Percentiles rank a stretch among this genome's conserved stretches.
Evolutionary conservation across 2,888 invertebrate species (phyloP).

Genomic region (Mesorhabditis belari): DNA sequence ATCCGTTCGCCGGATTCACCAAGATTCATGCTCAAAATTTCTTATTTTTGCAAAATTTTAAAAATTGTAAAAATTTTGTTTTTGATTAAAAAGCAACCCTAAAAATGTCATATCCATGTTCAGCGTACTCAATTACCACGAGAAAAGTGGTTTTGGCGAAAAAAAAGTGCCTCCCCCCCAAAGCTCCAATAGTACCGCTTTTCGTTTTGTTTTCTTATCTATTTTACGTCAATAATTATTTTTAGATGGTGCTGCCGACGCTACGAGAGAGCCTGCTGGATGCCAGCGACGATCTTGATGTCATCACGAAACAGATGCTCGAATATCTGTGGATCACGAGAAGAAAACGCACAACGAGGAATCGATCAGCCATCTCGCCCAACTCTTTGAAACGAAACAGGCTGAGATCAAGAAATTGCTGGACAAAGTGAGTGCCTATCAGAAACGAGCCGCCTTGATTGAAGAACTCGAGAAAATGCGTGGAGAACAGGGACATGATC

Average conservation of each 20-base stretch:
- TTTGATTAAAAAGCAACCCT: too few relatives aligned
- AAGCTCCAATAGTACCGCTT: too few relatives aligned
- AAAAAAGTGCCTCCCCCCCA: too few relatives aligned
- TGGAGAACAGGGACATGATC: slow-evolving; percentile 27
- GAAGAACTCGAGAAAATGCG: slow-evolving; percentile 21
- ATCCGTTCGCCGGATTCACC: too few relatives aligned
- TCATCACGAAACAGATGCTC: neutral
- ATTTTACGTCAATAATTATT: too few relatives aligned
- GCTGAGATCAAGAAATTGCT: neutral
- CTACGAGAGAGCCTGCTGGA: neutral
- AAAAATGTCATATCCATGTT: too few relatives aligned
- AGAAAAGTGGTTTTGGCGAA: too few relatives aligned
- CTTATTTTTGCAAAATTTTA: too few relatives aligned
- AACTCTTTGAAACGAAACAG: neutral
- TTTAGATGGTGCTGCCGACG: neutral
- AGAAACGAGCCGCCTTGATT: slow-evolving; percentile 35
- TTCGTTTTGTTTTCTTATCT: too few relatives aligned
- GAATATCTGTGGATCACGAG: neutral
- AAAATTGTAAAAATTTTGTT: too few relatives aligned
- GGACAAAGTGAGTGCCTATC: slow-evolving; percentile 4
- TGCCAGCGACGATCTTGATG: neutral
- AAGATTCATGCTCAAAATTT: too few relatives aligned
- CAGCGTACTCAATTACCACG: too few relatives aligned
- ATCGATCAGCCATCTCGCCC: neutral
- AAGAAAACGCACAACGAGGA: neutral